Base-by-base conservation (phyloP, 2,797 vertebrate species). In the Brachymystax lenok region DNA sequence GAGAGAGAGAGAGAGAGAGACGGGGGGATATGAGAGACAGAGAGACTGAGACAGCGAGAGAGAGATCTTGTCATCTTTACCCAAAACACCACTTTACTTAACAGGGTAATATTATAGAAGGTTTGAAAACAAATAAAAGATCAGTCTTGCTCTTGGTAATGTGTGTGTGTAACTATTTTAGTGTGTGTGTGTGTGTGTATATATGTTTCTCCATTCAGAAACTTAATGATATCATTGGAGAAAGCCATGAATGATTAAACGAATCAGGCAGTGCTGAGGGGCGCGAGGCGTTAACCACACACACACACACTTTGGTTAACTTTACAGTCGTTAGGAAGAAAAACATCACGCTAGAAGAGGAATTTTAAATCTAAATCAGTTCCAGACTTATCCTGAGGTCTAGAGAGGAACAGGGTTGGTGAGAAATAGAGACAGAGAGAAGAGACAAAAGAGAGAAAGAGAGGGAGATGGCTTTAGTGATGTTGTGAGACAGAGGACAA, bases 201-300 rank as follows among this genome's bases (percentile, higher is more conserved):
- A 10, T 46, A 12, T 46, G 10, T 73, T 33, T 73, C 19, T 50
- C 59, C 50, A 66, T 30, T 40, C 12, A n/a, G 3, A 61, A 30
- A 5, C 27, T 14, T 67, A 67, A 67, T 28, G 12, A 13, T 30
- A 67, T 67, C 27, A 30, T 30, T 67, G 14, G 63, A 67, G 35
- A 69, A 69, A 70, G 35, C 21, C 19, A 70, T 70, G 68, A 67
- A 67, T 67, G 13, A 67, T 66, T 66, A 66, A 66, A 67, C 63
- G 12, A 17, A 67, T 67, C 27, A 56, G 59, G 12, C 19, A 33
- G 51, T 46, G 54, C 30, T 21, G 3, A 52, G 14, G 27, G 59
- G 59, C 21, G 21, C 2, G 12, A 54, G 16, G 64, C 59, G 10
- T 12, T 46, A 46, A 46, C 10, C 40, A 46, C 40, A 40, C 35